Percentiles rank a stretch among this genome's conserved stretches.
Evolutionary conservation across 1,140 invertebrate genomes (phyloP).

Genomic region (Anastrepha obliqua): DNA sequence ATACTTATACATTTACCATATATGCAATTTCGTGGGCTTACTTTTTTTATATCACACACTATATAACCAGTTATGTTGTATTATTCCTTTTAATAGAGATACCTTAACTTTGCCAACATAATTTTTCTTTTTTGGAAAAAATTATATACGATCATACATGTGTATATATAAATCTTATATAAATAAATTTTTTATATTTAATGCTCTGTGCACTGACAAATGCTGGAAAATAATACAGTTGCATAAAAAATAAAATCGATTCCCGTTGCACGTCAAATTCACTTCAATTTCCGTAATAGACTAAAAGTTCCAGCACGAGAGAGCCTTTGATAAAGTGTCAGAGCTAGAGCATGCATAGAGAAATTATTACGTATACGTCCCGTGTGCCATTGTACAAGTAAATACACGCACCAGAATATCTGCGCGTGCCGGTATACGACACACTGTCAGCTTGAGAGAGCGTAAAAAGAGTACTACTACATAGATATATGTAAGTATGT

Average conservation of each 20-base stretch:
- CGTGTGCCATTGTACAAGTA: background rate
- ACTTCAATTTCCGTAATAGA: background rate
- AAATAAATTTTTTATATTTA: too few species aligned
- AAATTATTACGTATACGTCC: background rate
- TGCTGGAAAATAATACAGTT: background rate
- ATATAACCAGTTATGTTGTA: too few species aligned
- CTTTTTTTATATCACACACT: too few species aligned
- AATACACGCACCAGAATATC: background rate
- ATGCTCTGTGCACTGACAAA: too few species aligned
- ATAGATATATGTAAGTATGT: too few species aligned
- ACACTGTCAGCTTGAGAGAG: background rate
- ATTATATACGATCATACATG: background rate
- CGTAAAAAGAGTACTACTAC: background rate
- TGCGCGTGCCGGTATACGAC: constrained; percentile 23
- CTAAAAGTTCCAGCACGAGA: background rate
- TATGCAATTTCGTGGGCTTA: too few species aligned
- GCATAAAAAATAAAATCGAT: background rate
- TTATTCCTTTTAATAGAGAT: too few species aligned
- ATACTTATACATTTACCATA: too few species aligned
- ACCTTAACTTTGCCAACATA: too few species aligned
- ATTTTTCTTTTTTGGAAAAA: too few species aligned
- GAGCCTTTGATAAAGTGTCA: background rate
- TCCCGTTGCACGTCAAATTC: background rate
- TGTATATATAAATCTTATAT: too few species aligned
- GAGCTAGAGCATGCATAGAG: background rate